phyloP scores from a whole-genome alignment of 2,797 vertebrate species.

The Sternarchorhynchus goeldii region DNA sequence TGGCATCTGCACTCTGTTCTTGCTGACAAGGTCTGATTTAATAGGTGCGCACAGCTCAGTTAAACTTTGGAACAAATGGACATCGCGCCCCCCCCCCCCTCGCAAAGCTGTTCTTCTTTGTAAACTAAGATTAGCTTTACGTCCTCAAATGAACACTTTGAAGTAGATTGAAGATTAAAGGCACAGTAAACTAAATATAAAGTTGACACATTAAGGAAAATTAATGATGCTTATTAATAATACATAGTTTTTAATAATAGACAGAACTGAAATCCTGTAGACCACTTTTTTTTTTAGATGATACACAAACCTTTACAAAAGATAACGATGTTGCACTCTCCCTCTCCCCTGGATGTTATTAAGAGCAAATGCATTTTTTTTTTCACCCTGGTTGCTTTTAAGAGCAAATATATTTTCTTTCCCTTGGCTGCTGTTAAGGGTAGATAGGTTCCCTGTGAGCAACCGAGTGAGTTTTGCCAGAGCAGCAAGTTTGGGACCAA shows the following conservation, averaged over 20 bases:
- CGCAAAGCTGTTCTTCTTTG: conserved; percentile 28
- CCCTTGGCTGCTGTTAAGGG: conserved; percentile 57
- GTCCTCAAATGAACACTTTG: conserved; percentile 43
- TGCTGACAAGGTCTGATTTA: conserved; percentile 57
- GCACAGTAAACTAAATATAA: conserved; percentile 49
- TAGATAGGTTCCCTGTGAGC: conserved; percentile 57
- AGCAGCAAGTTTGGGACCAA: conserved; percentile 56
- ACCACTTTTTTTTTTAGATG: background rate
- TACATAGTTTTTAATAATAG: background rate
- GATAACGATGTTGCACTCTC: background rate
- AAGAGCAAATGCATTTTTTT: conserved; percentile 19
- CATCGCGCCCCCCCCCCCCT: conserved; percentile 37
- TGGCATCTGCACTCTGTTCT: conserved; percentile 48
- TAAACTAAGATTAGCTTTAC: conserved; percentile 44
- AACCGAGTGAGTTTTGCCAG: conserved; percentile 60
- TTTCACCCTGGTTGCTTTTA: conserved; percentile 59
- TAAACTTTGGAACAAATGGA: conserved; percentile 40
- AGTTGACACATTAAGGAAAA: conserved; percentile 9
- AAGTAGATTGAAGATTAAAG: conserved; percentile 55
- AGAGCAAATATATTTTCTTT: conserved; percentile 53
- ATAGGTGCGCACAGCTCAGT: conserved; percentile 31
- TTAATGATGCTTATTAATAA: background rate
- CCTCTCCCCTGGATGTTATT: background rate
- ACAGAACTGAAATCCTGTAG: background rate
- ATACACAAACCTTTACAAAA: conserved; percentile 5